Conservation (phyloP, 2,888 invertebrate species). For the Diarsia mendica region DNA sequence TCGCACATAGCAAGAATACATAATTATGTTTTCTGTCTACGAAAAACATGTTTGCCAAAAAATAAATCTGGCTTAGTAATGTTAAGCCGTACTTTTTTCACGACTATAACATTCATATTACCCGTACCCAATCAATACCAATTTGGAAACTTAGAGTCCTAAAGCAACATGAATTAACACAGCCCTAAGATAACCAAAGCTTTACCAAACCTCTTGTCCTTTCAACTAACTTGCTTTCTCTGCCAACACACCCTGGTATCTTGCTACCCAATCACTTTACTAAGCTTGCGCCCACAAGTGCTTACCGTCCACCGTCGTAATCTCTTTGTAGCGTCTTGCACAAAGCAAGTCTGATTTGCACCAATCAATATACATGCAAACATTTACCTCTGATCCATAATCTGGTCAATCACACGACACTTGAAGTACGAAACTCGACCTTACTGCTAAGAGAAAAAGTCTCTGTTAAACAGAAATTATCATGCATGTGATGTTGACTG, state of each 20-base stretch:
- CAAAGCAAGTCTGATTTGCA: conserved; percentile 47
- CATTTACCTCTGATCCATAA: conserved; percentile 25
- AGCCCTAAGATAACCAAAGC: not conserved
- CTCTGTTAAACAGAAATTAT: not conserved
- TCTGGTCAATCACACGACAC: not conserved
- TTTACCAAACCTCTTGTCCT: not conserved
- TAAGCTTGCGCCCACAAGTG: conserved; percentile 1
- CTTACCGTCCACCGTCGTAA: not conserved
- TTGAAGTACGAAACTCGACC: not conserved
- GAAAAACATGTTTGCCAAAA: too few species aligned
- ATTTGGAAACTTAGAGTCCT: not conserved
- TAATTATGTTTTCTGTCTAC: too few species aligned
- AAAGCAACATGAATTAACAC: not conserved
- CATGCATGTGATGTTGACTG: not conserved
- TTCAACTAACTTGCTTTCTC: not conserved
- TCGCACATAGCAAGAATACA: too few species aligned
- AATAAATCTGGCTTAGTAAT: not conserved
- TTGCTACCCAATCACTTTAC: conserved; percentile 25
- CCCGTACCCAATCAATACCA: not conserved
- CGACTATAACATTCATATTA: not conserved
- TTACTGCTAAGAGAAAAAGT: not conserved
- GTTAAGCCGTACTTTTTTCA: not conserved
- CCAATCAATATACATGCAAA: conserved; percentile 49
- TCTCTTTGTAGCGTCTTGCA: conserved; percentile 36
- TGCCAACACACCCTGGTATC: not conserved